Percentiles rank a stretch among this genome's conserved stretches.
Evolutionary conservation across 2,113 vertebrate species (phyloP).

Genomic region (Osmerus mordax): DNA sequence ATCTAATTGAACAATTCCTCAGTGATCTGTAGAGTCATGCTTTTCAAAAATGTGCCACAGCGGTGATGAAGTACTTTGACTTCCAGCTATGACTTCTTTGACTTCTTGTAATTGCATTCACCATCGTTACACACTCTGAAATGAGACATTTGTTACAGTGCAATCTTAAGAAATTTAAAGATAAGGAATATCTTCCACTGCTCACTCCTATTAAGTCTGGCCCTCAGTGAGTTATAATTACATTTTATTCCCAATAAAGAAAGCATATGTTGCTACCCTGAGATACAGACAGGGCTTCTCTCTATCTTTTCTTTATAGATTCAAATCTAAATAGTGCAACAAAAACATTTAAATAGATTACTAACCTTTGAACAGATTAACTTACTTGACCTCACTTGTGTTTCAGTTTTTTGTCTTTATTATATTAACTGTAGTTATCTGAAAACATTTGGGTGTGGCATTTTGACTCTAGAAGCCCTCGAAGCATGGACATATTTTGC

Average conservation of each 20-base stretch:
- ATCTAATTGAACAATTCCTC: not conserved
- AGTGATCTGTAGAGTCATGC: slow-evolving; percentile 14
- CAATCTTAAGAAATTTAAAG: slow-evolving; percentile 30
- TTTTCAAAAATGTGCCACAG: not conserved
- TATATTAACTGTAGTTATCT: not conserved
- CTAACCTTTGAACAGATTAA: too few species aligned
- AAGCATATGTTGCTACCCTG: slow-evolving; percentile 32
- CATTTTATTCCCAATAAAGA: slow-evolving; percentile 49
- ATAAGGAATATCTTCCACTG: slow-evolving; percentile 42
- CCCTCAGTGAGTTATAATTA: slow-evolving; percentile 45
- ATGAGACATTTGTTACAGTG: slow-evolving; percentile 38
- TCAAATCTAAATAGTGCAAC: too few species aligned
- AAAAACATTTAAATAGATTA: too few species aligned
- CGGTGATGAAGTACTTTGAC: slow-evolving; percentile 38
- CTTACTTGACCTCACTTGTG: too few species aligned
- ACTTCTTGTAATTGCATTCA: slow-evolving; percentile 41
- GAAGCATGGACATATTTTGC: too few species aligned
- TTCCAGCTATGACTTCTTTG: slow-evolving; percentile 8
- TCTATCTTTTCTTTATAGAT: not conserved
- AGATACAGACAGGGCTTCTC: not conserved
- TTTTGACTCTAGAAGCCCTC: too few species aligned
- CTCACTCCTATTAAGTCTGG: slow-evolving; percentile 41
- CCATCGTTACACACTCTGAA: slow-evolving; percentile 25
- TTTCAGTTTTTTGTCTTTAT: not conserved
- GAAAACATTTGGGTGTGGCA: not conserved